These are phyloP conservation scores for Leptobrachium ailaonicum DNA, from an alignment of 2,113 vertebrate species.

Conservation along the genomic window DNA sequence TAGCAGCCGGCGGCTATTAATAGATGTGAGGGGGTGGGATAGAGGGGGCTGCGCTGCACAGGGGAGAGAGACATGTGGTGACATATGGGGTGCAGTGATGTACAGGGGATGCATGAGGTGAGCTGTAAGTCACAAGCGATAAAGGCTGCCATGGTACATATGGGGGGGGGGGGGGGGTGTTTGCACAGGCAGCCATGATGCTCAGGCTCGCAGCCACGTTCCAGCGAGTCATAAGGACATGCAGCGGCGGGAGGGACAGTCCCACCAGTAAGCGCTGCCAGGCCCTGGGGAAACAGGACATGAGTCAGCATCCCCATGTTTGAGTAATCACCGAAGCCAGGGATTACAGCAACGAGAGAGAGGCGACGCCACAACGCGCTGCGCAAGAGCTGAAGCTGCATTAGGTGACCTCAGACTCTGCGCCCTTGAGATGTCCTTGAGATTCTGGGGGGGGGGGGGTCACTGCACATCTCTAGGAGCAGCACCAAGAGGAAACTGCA, in stretches of 20 bases:
- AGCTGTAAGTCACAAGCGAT: not conserved
- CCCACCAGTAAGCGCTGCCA: not conserved
- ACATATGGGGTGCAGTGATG: not conserved
- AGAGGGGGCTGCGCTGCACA: slow-evolving; percentile 4
- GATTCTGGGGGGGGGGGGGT: not conserved
- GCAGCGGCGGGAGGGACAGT: not conserved
- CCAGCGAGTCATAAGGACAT: too few relatives aligned
- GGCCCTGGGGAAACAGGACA: not conserved
- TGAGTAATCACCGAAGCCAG: slow-evolving; percentile 17
- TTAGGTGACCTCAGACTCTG: not conserved
- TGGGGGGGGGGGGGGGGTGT: not conserved
- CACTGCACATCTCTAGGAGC: not conserved
- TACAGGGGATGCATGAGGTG: not conserved
- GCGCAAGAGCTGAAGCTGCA: not conserved
- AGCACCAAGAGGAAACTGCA: not conserved
- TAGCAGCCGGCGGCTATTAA: slow-evolving; percentile 19
- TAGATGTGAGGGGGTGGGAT: too few relatives aligned
- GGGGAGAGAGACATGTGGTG: not conserved
- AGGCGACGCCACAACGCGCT: not conserved
- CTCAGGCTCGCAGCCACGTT: too few relatives aligned
- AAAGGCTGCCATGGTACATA: too few relatives aligned
- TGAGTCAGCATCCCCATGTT: slow-evolving; percentile 16
- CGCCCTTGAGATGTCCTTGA: slow-evolving; percentile 46
- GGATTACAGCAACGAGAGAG: not conserved
- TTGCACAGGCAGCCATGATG: not conserved